These are phyloP conservation scores for Procambarus clarkii DNA, from an alignment of 1,140 invertebrate species.

Conservation along the genomic window DNA sequence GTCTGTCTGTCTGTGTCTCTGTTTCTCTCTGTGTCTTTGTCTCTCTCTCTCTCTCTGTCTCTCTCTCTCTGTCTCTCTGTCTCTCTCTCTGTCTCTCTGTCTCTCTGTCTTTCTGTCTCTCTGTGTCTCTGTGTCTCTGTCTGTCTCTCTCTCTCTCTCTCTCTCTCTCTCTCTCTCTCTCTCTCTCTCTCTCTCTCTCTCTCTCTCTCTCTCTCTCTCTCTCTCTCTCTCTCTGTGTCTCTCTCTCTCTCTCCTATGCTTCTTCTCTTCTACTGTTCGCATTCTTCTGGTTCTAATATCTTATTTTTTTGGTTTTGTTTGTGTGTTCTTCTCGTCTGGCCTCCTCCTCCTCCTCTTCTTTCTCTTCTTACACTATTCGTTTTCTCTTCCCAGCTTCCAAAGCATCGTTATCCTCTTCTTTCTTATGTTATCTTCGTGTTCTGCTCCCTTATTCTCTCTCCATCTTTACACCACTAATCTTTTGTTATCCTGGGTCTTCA, in stretches of 20 bases:
- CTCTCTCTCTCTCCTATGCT: background rate
- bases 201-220: conserved; percentile 10
- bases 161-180: background rate
- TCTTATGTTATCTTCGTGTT: no score
- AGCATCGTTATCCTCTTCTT: no score
- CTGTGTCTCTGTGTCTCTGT: background rate
- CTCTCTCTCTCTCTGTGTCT: background rate
- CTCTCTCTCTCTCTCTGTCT: background rate
- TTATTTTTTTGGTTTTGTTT: background rate
- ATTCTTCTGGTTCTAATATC: background rate
- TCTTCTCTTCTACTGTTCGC: background rate
- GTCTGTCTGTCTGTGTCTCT: conserved; percentile 28
- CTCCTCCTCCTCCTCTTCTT: background rate
- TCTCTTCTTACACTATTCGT: background rate
- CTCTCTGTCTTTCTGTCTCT: background rate
- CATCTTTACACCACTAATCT: no score
- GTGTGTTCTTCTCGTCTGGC: background rate
- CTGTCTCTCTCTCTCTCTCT: background rate
- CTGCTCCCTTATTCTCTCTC: no score
- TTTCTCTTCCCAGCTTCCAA: no score
- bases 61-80: background rate
- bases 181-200: background rate
- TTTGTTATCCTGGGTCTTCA: no score
- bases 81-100: background rate
- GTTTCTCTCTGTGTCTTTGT: no score